These are phyloP conservation scores for Mamestra configurata DNA, from an alignment of 1,140 invertebrate species.

Conservation along the genomic window DNA sequence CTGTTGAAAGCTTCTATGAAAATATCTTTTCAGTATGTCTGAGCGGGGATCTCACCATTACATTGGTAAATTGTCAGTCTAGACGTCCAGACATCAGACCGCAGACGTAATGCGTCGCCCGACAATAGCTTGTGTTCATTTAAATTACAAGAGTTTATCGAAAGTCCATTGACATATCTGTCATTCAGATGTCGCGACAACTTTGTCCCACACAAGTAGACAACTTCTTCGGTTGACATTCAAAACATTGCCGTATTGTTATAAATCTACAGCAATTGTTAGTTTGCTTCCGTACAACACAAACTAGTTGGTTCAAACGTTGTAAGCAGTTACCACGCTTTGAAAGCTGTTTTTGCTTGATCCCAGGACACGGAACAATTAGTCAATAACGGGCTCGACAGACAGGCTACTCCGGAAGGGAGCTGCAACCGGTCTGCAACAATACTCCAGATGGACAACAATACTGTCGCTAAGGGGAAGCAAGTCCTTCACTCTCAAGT, in stretches of 20 bases:
- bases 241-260: background rate
- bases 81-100: conserved; percentile 36
- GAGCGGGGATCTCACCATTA: background rate
- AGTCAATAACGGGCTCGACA: conserved; percentile 53
- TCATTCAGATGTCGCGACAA: conserved; percentile 3
- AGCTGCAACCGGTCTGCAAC: conserved; percentile 70
- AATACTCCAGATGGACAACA: conserved; percentile 70
- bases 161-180: conserved; percentile 26
- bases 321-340: conserved; percentile 29
- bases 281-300: background rate
- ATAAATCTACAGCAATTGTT: background rate
- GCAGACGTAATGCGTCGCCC: conserved; percentile 1
- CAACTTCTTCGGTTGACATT: background rate
- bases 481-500: conserved; percentile 52
- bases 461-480: conserved; percentile 76
- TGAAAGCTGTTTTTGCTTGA: conserved; percentile 17
- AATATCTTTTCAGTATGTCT: conserved; percentile 23
- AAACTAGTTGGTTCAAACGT: conserved; percentile 24
- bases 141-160: conserved; percentile 33
- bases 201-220: background rate
- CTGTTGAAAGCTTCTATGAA: conserved; percentile 30
- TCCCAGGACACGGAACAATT: conserved; percentile 57
- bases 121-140: conserved; percentile 25
- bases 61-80: conserved; percentile 27
- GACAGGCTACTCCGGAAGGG: conserved; percentile 66